phyloP scores from a whole-genome alignment of 2,797 vertebrate genomes.

The Phyllotis vaccarum region DNA sequence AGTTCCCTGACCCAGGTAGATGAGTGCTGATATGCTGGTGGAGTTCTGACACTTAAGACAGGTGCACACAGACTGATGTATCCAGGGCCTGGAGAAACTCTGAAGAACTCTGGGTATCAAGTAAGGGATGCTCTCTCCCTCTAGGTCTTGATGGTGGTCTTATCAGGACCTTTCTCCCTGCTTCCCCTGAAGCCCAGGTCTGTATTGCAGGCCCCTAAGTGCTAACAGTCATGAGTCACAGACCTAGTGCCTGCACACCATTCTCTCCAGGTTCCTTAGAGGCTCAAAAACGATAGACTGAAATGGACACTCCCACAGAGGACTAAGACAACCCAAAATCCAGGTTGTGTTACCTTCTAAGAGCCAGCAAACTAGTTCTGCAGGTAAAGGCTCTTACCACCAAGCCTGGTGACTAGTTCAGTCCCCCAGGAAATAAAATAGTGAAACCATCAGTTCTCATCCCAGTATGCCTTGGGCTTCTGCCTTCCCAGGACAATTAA shows the following conservation, averaged over 20 bases:
- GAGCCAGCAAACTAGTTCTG: not conserved
- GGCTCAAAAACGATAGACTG: not conserved
- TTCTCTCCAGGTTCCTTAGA: not conserved
- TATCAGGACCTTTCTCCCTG: not conserved
- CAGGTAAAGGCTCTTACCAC: not conserved
- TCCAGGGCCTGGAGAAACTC: not conserved
- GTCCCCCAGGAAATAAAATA: not conserved
- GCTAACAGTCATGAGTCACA: not conserved
- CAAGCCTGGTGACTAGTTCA: not conserved
- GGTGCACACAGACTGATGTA: not conserved
- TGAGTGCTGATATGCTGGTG: not conserved
- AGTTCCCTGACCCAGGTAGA: not conserved
- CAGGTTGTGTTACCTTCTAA: not conserved
- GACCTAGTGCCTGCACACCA: not conserved
- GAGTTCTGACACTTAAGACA: not conserved
- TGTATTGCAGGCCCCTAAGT: not conserved
- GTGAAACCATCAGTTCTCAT: not conserved
- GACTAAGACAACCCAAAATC: not conserved
- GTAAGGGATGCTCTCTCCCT: not conserved
- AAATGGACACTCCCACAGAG: not conserved
- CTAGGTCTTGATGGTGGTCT: not conserved
- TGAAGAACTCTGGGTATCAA: not conserved
- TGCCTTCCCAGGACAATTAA: not conserved
- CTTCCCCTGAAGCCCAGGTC: not conserved
- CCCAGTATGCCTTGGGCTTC: not conserved